Conservation (phyloP, 2,113 vertebrate genomes). For the Hemiprocne comata region DNA sequence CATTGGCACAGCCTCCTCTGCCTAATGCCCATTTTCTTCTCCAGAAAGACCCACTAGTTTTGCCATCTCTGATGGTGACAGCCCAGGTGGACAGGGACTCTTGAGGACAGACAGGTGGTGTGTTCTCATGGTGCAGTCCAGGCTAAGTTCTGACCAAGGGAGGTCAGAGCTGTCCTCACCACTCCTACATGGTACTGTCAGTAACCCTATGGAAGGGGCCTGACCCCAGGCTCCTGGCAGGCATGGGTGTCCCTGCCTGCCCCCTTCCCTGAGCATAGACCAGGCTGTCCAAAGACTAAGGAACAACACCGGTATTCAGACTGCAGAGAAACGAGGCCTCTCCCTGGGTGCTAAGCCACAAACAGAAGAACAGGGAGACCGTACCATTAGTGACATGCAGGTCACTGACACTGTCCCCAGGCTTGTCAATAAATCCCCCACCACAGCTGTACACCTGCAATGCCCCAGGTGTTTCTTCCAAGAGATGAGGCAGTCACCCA, state of each 20-base stretch:
- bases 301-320: background rate
- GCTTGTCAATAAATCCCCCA: background rate
- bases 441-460: background rate
- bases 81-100: background rate
- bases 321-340: background rate
- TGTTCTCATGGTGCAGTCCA: background rate
- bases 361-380: background rate
- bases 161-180: background rate
- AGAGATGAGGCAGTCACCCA: background rate
- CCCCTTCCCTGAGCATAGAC: no score
- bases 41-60: background rate
- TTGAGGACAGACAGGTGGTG: background rate
- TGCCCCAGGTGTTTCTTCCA: background rate
- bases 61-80: background rate
- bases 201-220: background rate
- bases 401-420: background rate
- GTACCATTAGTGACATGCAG: accelerated
- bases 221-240: background rate
- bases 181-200: accelerated
- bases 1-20: background rate
- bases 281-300: background rate
- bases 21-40: background rate
- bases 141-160: background rate
- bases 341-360: background rate
- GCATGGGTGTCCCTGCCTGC: no score